Evolutionary conservation across 2,888 invertebrate species (phyloP), one percentile per base, ranked within the genome.

Genomic region (Pyrocoelia pectoralis): DNA sequence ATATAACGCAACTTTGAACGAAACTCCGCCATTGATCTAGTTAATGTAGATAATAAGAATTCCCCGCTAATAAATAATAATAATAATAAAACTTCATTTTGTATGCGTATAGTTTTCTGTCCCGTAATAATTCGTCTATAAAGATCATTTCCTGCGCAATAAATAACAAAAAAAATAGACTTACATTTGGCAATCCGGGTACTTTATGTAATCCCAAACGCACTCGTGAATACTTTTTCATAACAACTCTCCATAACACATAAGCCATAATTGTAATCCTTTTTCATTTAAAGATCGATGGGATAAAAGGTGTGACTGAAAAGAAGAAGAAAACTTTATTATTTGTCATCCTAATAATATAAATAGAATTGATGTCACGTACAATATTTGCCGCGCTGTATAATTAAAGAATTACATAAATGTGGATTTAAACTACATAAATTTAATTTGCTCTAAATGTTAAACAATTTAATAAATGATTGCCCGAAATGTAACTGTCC

Each of bases 181-280:
- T 66, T 62, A 66, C 66, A 15, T 59, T 17, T n/a, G 62, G 56
- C 14, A 65, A 15, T 46, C 52, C 56, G 3, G 65, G 50, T 71
- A 72, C 69, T 69, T 79, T 77, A 65, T 74, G 73, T 68, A 85
- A 80, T 73, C 86, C 85, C 56, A 86, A 76, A 58, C 86, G 80
- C 68, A 86, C 84, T 79, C 83, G 84, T 70, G 84, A 82, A 75
- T 86, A 86, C 74, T 85, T 86, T 76, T 86, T 86, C 84, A 85
- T 85, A 65, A 86, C 80, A 68, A 86, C 85, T 72, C 85, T 82
- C 86, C 85, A 86, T 67, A 86, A 80, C 65, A 86, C 84, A 79
- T 86, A 86, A 70, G 86, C 86, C 86, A 86, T 86, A 33, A n/a
- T 33, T 64, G 65, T 71, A 40, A 41, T 55, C 46, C 28, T 50